Base-by-base conservation (phyloP, 2,888 invertebrate species). In the Pteria penguin region DNA sequence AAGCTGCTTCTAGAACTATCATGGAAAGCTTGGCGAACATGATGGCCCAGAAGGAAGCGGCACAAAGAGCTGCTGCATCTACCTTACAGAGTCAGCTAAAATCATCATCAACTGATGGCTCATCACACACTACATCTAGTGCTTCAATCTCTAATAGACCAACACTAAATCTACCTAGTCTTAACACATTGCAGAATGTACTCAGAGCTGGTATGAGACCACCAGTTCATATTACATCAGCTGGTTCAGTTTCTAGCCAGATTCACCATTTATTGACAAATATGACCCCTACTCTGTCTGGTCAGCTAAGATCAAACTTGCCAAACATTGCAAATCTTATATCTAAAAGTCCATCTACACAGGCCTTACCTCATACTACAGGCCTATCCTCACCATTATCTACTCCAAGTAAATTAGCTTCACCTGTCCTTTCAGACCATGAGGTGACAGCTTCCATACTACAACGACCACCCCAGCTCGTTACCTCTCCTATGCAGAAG, bases 241-340 rank as follows among this genome's bases (percentile, higher is more conserved):
- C 84, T 11, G 58, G 45, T 3, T 75, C 85, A 0, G 75, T 80
- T 80, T 73, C 91, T 80, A 74, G 88, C 76, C 81, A 92, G 82
- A 84, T 90, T 73, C 87, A 92, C 84, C 84, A 92, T 86, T 89
- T 89, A 2, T 71, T 88, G 14, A 82, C 86, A 0, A 77, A 81
- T 29, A 75, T 83, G 5, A 80, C 81, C 11, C 45, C 45, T 75
- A 72, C 45, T 14, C 45, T 45, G 45, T 8, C 45, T 45, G 45
- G 32, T 69, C 78, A 18, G 22, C 32, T 36, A 18, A 55, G 33
- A 22, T 61, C 29, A 58, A 52, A 8, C 45, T 45, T 45, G 18
- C 45, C 45, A 8, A 45, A 45, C 45, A 45, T 45, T 14, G 45
- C 45, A 45, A 14, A 8, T 14, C 45, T 45, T 0, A 45, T 45